Percentiles rank a stretch among this genome's conserved stretches.
These are phyloP conservation scores for Sternarchorhynchus goeldii DNA, from an alignment of 2,797 vertebrate genomes.

Conservation along the genomic window DNA sequence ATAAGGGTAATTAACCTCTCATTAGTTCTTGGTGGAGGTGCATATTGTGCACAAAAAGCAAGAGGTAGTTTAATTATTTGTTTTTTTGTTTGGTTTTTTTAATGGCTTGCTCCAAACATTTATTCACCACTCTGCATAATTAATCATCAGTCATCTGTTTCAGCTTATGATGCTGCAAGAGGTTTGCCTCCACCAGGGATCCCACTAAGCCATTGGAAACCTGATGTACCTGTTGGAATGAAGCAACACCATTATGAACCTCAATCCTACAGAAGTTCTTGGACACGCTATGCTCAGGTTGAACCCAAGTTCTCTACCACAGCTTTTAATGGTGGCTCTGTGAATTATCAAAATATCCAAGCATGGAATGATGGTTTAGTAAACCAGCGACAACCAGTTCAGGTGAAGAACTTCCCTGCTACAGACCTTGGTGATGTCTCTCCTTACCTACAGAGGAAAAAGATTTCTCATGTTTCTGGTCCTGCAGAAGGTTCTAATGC, in stretches of 20 bases:
- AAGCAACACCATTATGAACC: not conserved
- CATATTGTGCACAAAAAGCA: constrained; percentile 67
- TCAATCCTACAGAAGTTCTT: not conserved
- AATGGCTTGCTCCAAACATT: too few species aligned
- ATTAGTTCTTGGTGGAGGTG: constrained; percentile 65
- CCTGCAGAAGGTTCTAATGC: too few species aligned
- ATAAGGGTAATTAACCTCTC: constrained; percentile 46
- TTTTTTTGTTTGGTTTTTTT: not conserved
- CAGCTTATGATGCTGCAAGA: constrained; percentile 10
- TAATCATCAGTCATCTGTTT: not conserved
- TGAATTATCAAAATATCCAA: not conserved
- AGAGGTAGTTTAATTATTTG: constrained; percentile 60
- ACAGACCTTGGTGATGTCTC: not conserved
- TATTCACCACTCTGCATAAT: too few species aligned
- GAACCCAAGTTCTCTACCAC: not conserved
- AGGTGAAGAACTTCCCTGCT: not conserved
- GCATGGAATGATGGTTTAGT: not conserved
- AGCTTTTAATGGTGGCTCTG: not conserved
- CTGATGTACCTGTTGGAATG: not conserved
- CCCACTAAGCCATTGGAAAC: not conserved
- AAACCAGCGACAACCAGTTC: not conserved
- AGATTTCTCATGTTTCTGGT: too few species aligned
- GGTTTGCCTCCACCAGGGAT: not conserved
- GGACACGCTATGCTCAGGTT: not conserved
- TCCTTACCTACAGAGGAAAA: too few species aligned